phyloP scores from a whole-genome alignment of 2,797 vertebrate species.

The Poeciliopsis presidionis region DNA sequence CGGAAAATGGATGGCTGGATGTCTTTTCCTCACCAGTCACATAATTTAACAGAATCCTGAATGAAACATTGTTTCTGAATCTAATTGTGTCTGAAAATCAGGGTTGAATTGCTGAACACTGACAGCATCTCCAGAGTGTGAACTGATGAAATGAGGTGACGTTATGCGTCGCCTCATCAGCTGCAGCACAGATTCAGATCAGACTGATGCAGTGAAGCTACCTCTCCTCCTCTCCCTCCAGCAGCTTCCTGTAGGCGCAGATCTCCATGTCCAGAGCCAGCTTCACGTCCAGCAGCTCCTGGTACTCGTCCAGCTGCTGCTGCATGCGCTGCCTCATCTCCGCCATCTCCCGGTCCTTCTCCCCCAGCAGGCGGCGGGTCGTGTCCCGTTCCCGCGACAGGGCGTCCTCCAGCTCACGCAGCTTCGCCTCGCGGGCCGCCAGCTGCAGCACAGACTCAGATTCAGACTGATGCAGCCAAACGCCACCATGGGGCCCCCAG shows the following conservation, averaged over 20 bases:
- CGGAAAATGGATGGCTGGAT: too few relatives aligned
- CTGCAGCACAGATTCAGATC: too few relatives aligned
- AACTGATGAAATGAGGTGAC: too few relatives aligned
- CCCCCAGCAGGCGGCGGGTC: slow-evolving; percentile 86
- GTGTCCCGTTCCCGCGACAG: slow-evolving; percentile 88
- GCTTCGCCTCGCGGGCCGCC: slow-evolving; percentile 90
- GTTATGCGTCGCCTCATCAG: too few relatives aligned
- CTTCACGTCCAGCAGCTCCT: slow-evolving; percentile 96
- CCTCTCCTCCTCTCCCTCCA: slow-evolving; percentile 98
- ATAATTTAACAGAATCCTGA: too few relatives aligned
- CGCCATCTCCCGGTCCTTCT: slow-evolving; percentile 94
- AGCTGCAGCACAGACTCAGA: slow-evolving; percentile 73
- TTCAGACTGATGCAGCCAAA: too few relatives aligned
- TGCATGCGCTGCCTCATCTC: slow-evolving; percentile 96
- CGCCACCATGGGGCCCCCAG: too few relatives aligned
- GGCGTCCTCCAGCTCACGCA: slow-evolving; percentile 90
- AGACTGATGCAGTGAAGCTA: slow-evolving; percentile 37
- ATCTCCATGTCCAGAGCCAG: slow-evolving; percentile 98
- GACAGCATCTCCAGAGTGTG: too few relatives aligned
- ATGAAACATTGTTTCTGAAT: too few relatives aligned
- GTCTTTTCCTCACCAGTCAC: too few relatives aligned
- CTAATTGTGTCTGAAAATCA: too few relatives aligned
- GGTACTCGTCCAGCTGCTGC: slow-evolving; percentile 95
- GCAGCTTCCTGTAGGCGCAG: slow-evolving; percentile 92
- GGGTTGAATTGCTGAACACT: too few relatives aligned